Evolutionary conservation across 1,140 invertebrate genomes (phyloP).

Genomic region (Spodoptera frugiperda): DNA sequence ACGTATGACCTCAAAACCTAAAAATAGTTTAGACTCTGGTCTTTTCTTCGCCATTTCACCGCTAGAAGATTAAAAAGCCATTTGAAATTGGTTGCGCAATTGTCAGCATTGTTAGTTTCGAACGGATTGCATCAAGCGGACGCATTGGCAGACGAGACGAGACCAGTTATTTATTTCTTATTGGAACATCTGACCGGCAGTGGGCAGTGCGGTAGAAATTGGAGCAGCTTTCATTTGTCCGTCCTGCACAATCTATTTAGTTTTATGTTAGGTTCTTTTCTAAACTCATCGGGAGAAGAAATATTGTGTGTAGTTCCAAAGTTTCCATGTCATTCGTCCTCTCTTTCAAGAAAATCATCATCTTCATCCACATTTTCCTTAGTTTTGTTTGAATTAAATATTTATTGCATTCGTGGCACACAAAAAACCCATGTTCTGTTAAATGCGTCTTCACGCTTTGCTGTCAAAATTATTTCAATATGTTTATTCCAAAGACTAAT

Average conservation of each 20-base stretch:
- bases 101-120: conserved; percentile 46
- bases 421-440: too few relatives aligned
- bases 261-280: too few relatives aligned
- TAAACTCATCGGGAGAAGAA: too few relatives aligned
- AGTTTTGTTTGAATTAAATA: background rate
- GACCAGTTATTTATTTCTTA: conserved; percentile 73
- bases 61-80: conserved; percentile 39
- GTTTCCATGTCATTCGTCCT: too few relatives aligned
- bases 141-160: conserved; percentile 69
- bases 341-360: background rate
- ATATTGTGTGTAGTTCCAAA: too few relatives aligned
- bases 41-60: background rate
- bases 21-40: background rate
- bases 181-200: conserved; percentile 53
- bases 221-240: conserved; percentile 3
- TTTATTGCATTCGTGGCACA: too few relatives aligned
- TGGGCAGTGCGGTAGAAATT: conserved; percentile 16
- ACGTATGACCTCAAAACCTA: background rate
- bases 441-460: too few relatives aligned
- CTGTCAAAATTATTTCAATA: too few relatives aligned
- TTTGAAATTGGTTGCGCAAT: conserved; percentile 53
- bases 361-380: background rate
- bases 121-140: conserved; percentile 64
- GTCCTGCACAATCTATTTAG: too few relatives aligned
- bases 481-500: too few relatives aligned